These are phyloP conservation scores for Osedax fenrisi DNA, from an alignment of 2,888 invertebrate species.

Conservation along the genomic window DNA sequence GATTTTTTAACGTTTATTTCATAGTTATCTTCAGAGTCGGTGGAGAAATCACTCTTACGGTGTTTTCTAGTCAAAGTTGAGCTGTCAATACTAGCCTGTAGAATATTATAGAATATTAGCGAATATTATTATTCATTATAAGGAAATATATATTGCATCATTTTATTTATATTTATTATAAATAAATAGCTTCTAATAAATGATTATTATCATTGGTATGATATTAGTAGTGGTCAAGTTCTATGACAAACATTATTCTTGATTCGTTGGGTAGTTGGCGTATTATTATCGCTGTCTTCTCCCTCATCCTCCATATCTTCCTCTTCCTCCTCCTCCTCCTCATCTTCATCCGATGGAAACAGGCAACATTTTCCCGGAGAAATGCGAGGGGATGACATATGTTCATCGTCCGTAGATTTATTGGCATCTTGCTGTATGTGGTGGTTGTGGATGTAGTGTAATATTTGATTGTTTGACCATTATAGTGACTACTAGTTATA, in stretches of 20 bases:
- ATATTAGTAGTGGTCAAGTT: too few species aligned
- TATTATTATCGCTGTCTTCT: slow-evolving; percentile 15
- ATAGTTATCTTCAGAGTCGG: background rate
- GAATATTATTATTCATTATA: too few species aligned
- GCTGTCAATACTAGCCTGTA: background rate
- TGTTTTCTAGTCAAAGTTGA: background rate
- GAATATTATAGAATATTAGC: too few species aligned
- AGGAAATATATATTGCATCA: too few species aligned
- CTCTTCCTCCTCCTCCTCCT: background rate
- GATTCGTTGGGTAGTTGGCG: too few species aligned
- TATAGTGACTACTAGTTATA: too few species aligned
- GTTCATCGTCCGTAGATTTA: background rate
- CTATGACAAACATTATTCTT: too few species aligned
- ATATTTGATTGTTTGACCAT: too few species aligned
- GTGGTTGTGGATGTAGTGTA: too few species aligned
- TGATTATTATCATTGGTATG: too few species aligned
- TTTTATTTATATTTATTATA: too few species aligned
- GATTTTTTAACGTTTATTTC: background rate
- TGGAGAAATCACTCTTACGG: background rate
- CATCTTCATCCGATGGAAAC: background rate
- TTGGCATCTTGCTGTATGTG: background rate
- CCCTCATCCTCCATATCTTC: slow-evolving; percentile 3
- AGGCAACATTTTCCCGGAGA: background rate
- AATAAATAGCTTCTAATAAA: too few species aligned
- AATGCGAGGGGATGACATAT: background rate